These are phyloP conservation scores for Busseola fusca DNA, from an alignment of 2,888 invertebrate species.

Conservation along the genomic window DNA sequence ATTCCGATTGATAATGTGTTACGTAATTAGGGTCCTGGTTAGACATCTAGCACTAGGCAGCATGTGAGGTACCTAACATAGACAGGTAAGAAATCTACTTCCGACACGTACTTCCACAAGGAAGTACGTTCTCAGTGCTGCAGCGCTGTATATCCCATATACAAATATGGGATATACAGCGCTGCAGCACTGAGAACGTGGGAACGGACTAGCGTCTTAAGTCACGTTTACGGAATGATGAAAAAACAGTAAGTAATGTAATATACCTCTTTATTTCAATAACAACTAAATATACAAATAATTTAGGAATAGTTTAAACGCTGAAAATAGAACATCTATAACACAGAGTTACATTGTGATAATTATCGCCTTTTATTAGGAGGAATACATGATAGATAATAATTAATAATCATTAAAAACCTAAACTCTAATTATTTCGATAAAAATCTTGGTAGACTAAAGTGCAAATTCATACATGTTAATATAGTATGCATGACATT, in stretches of 20 bases:
- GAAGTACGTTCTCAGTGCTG: too few species aligned
- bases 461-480: slow-evolving; percentile 32
- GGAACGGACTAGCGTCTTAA: background rate
- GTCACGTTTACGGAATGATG: too few species aligned
- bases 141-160: too few species aligned
- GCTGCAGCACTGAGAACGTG: too few species aligned
- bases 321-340: slow-evolving; percentile 55
- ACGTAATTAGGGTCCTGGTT: too few species aligned
- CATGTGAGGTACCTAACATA: too few species aligned
- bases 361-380: slow-evolving; percentile 38
- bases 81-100: background rate
- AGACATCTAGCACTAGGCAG: too few species aligned
- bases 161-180: too few species aligned
- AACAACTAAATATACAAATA: slow-evolving; percentile 60
- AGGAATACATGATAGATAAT: slow-evolving; percentile 36
- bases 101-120: too few species aligned
- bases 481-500: slow-evolving; percentile 10
- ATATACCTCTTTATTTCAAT: slow-evolving; percentile 56
- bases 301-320: slow-evolving; percentile 54
- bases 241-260: slow-evolving; percentile 17
- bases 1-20: too few species aligned
- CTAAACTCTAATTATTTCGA: slow-evolving; percentile 21
- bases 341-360: slow-evolving; percentile 46
- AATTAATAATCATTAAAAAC: slow-evolving; percentile 18
- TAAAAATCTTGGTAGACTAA: slow-evolving; percentile 21